Conservation (phyloP, 2,888 invertebrate species). For the Anarsia innoxiella region DNA sequence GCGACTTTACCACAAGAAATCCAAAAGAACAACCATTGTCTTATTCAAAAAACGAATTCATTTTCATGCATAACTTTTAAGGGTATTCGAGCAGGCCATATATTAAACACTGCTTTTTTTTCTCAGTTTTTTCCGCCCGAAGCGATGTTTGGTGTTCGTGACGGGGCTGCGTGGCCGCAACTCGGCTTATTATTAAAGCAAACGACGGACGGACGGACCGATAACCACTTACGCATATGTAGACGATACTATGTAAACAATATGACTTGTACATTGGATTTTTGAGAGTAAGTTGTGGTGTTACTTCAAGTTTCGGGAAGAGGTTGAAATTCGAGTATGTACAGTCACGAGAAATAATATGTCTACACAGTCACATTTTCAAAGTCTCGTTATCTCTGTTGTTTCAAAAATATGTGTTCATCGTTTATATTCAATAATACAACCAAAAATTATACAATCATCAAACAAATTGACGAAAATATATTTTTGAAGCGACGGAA, state of each 20-base stretch:
- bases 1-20: slow-evolving; percentile 1
- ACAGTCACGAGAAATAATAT: no score
- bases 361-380: no score
- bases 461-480: no score
- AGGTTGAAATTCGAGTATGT: no score
- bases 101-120: slow-evolving; percentile 32
- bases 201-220: slow-evolving; percentile 55
- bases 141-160: slow-evolving; percentile 67
- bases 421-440: no score
- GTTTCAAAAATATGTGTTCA: no score
- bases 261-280: no score
- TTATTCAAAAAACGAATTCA: slow-evolving; percentile 6
- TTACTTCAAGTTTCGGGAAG: no score
- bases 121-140: slow-evolving; percentile 36
- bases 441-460: no score
- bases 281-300: no score
- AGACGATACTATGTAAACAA: slow-evolving; percentile 64
- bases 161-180: slow-evolving; percentile 55
- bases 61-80: slow-evolving; percentile 8
- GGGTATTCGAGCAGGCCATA: slow-evolving; percentile 7
- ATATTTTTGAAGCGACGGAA: no score
- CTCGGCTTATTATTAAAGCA: slow-evolving; percentile 66
- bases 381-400: no score
- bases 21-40: slow-evolving; percentile 7
- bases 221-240: slow-evolving; percentile 69